A percentile compares a stretch with the other conserved stretches of the same genome.
phyloP scores from a whole-genome alignment of 1,140 invertebrate genomes.

The Teleogryllus occipitalis region DNA sequence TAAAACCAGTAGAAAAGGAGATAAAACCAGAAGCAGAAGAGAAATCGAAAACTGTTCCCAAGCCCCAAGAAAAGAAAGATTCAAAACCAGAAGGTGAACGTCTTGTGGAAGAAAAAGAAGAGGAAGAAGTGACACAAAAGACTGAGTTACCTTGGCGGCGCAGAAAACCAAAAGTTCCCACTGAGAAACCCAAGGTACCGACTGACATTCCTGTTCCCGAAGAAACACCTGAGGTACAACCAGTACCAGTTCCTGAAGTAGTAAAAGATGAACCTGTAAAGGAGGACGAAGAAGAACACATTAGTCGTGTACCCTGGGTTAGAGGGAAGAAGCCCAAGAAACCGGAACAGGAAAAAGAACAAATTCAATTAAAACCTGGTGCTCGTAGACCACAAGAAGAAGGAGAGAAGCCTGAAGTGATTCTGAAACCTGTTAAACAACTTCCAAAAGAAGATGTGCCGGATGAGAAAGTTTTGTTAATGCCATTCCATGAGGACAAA shows the following conservation, averaged over 20 bases:
- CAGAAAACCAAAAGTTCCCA: conserved; percentile 15
- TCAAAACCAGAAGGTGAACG: conserved; percentile 31
- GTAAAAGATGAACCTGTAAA: conserved; percentile 12
- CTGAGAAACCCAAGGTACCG: conserved; percentile 7
- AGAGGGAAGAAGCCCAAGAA: conserved; percentile 30
- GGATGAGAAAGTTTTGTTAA: conserved; percentile 27
- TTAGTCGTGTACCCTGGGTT: conserved; percentile 11
- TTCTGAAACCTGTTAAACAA: conserved; percentile 26
- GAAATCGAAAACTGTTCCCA: conserved; percentile 27
- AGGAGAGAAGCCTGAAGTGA: conserved; percentile 25
- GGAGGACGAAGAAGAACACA: conserved; percentile 13
- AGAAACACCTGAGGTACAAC: neutral
- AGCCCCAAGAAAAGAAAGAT: conserved; percentile 23
- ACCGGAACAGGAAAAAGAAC: conserved; percentile 24
- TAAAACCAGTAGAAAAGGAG: conserved; percentile 18
- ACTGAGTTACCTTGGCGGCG: conserved; percentile 19
- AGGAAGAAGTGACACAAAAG: conserved; percentile 25
- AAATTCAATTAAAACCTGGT: conserved; percentile 24
- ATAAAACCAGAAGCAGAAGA: conserved; percentile 10
- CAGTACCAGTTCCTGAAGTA: neutral
- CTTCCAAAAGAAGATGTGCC: conserved; percentile 27
- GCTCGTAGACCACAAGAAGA: conserved; percentile 30
- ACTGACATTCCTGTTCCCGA: neutral
- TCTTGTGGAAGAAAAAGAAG: conserved; percentile 30
- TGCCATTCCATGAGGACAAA: conserved; percentile 28